These are phyloP conservation scores for Melanerpes formicivorus DNA, from an alignment of 2,113 vertebrate genomes.

Conservation along the genomic window DNA sequence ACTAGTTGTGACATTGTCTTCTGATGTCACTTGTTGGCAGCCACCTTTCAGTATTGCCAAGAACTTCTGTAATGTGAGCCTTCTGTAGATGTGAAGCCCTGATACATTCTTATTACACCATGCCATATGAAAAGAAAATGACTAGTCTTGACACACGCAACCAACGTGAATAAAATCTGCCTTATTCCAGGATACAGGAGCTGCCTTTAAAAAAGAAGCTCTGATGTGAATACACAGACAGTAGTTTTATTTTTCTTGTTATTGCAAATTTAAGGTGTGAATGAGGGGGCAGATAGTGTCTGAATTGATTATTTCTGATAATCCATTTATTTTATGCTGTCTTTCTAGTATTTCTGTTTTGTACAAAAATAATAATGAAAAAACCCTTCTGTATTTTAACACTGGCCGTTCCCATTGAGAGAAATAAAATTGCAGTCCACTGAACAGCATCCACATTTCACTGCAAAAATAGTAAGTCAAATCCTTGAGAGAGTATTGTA, in stretches of 20 bases:
- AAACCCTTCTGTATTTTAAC: neutral
- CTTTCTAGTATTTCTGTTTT: neutral
- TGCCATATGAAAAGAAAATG: neutral
- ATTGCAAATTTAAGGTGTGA: neutral
- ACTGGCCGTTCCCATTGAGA: neutral
- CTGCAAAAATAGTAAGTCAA: neutral
- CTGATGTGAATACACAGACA: neutral
- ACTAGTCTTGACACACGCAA: neutral
- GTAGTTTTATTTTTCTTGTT: neutral
- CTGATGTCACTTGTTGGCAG: neutral
- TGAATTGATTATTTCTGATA: neutral
- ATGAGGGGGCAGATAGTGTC: neutral
- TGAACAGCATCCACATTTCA: constrained; percentile 3
- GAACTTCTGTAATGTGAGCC: neutral
- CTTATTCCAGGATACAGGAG: neutral
- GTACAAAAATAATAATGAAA: neutral
- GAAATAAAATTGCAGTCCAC: neutral
- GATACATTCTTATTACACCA: rapidly evolving
- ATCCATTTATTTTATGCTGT: neutral
- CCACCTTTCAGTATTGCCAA: neutral
- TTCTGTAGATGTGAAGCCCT: neutral
- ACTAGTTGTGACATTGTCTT: neutral
- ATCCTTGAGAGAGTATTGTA: neutral
- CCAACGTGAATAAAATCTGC: neutral
- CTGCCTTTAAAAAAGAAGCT: neutral